Percentiles rank a stretch among this genome's conserved stretches.
These are phyloP conservation scores for Pseudopodoces humilis DNA, from an alignment of 2,113 vertebrate genomes.

Conservation along the genomic window DNA sequence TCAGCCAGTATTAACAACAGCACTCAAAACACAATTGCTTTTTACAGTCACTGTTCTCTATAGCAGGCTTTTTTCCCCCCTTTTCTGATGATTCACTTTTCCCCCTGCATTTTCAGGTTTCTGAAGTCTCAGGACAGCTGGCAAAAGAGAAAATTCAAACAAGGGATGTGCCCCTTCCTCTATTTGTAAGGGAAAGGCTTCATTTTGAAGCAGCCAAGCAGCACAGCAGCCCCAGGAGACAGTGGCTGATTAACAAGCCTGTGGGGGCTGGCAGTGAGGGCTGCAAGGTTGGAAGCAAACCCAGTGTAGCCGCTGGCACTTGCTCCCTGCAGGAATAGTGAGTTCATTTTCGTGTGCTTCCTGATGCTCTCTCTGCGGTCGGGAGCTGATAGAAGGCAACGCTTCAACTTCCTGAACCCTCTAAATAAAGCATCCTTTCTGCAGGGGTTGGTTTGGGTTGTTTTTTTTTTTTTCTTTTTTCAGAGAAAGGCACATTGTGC, in stretches of 20 bases:
- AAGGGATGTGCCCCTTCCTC: background rate
- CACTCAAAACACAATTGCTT: background rate
- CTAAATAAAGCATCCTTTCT: conserved; percentile 59
- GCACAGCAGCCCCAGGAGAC: background rate
- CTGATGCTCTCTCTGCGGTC: conserved; percentile 42
- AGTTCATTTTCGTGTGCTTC: conserved; percentile 50
- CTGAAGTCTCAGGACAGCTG: background rate
- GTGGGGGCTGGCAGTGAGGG: background rate
- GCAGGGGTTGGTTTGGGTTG: background rate
- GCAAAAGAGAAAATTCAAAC: background rate
- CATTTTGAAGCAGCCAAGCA: background rate
- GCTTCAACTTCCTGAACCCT: conserved; percentile 48
- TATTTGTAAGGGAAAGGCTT: background rate
- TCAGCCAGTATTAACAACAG: background rate
- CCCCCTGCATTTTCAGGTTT: background rate
- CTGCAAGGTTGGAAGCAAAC: conserved; percentile 29
- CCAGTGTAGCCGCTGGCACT: conserved; percentile 25
- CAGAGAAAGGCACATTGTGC: conserved; percentile 41
- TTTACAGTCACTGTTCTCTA: background rate
- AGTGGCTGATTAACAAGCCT: background rate
- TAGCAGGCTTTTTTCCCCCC: background rate
- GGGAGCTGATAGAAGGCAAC: conserved; percentile 34
- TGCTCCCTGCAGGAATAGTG: conserved; percentile 24
- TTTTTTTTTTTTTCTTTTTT: no score
- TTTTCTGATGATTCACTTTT: background rate